phyloP scores from a whole-genome alignment of 2,113 vertebrate genomes.

The Nothocercus julius region DNA sequence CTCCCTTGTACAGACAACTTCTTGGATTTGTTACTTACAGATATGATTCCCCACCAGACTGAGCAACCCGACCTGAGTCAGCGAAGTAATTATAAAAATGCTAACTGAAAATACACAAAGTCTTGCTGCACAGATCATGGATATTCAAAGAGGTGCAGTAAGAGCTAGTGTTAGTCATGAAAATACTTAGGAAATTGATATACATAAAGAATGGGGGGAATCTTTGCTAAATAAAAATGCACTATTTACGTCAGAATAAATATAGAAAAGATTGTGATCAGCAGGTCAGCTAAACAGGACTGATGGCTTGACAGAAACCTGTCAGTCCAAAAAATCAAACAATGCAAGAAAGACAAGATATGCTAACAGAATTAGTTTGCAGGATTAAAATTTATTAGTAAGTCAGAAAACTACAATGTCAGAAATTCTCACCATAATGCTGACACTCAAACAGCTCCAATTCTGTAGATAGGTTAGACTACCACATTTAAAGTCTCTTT shows the following conservation, averaged over 20 bases:
- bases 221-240: neutral
- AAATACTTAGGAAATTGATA: neutral
- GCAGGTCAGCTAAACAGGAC: slow-evolving; percentile 45
- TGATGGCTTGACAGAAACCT: slow-evolving; percentile 35
- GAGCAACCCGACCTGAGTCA: neutral
- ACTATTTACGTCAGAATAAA: neutral
- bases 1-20: neutral
- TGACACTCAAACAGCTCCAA: slow-evolving; percentile 63
- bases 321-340: slow-evolving; percentile 2
- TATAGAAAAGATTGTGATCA: neutral
- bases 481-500: slow-evolving; percentile 34
- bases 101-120: neutral
- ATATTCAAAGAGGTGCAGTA: neutral
- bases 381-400: slow-evolving; percentile 63
- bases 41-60: neutral
- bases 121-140: neutral
- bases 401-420: slow-evolving; percentile 65
- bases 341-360: slow-evolving; percentile 17
- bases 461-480: slow-evolving; percentile 27
- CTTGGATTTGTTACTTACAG: neutral
- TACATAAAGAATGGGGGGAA: neutral
- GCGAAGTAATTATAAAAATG: neutral
- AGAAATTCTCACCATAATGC: slow-evolving; percentile 60
- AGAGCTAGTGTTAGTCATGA: neutral
- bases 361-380: slow-evolving; percentile 57